phyloP scores from a whole-genome alignment of 2,113 vertebrate genomes.

The Ariopsis seemanni region DNA sequence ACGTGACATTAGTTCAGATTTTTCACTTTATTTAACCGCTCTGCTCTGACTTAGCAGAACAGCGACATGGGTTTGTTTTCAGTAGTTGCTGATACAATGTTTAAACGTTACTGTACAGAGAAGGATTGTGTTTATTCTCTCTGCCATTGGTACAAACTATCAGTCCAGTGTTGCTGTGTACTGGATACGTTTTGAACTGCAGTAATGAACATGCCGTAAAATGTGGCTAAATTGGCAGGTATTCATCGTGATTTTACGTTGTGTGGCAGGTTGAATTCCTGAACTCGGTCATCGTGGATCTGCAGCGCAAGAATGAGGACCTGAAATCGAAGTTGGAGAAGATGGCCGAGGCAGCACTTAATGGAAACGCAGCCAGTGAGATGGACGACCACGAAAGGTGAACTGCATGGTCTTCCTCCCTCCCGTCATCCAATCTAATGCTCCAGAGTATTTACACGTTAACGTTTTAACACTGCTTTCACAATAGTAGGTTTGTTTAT shows the following conservation, averaged over 20 bases:
- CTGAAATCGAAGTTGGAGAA: conserved; percentile 86
- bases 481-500: neutral
- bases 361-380: conserved; percentile 83
- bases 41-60: neutral
- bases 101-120: neutral
- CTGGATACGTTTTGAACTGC: neutral
- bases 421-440: neutral
- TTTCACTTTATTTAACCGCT: neutral
- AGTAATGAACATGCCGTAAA: neutral
- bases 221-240: neutral
- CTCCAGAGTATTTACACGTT: neutral
- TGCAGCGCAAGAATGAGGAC: conserved; percentile 87
- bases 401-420: neutral
- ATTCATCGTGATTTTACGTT: too few relatives aligned
- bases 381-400: conserved; percentile 84
- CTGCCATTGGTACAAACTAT: neutral
- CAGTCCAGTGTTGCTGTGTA: neutral
- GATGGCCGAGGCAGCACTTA: conserved; percentile 93
- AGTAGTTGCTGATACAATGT: neutral
- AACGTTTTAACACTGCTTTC: neutral
- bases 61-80: neutral
- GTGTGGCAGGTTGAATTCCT: conserved; percentile 88
- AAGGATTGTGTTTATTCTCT: neutral
- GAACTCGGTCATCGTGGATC: conserved; percentile 94
- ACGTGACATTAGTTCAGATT: neutral